Percentiles rank a stretch among this genome's conserved stretches.
phyloP scores from a whole-genome alignment of 2,113 vertebrate species.

The Notothenia coriiceps region DNA sequence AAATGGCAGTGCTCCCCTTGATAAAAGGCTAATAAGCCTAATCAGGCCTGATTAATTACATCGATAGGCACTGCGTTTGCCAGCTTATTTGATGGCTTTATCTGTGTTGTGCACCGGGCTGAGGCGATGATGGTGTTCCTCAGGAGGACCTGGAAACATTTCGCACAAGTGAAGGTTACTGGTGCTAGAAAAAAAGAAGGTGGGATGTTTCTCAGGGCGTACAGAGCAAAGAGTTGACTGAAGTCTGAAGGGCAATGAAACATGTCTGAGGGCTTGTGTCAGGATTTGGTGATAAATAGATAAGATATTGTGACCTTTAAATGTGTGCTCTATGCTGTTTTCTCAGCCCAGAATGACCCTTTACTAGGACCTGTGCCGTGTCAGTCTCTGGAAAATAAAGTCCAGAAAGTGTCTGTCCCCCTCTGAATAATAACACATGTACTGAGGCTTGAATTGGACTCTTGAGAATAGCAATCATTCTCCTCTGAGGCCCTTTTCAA shows the following conservation, averaged over 20 bases:
- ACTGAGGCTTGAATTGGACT: conserved; percentile 33
- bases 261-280: neutral
- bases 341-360: neutral
- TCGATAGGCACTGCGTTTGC: conserved; percentile 64
- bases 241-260: neutral
- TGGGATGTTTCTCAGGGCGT: neutral
- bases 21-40: conserved; percentile 72
- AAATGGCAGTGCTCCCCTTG: conserved; percentile 63
- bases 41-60: conserved; percentile 79
- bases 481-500: conserved; percentile 35
- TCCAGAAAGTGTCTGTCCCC: conserved; percentile 22
- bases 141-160: conserved; percentile 49
- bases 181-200: conserved; percentile 22
- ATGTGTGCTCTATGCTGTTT: neutral
- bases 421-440: conserved; percentile 39
- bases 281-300: neutral
- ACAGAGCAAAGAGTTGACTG: neutral
- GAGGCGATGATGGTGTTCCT: conserved; percentile 53
- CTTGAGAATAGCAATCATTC: conserved; percentile 45
- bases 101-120: conserved; percentile 66
- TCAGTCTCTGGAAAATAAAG: conserved; percentile 20
- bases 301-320: conserved; percentile 4
- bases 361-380: neutral
- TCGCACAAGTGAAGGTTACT: conserved; percentile 63
- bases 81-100: conserved; percentile 74